Evolutionary conservation across 2,113 vertebrate species (phyloP), one percentile per base, ranked within the genome.

Genomic region (Periophthalmus modestus): DNA sequence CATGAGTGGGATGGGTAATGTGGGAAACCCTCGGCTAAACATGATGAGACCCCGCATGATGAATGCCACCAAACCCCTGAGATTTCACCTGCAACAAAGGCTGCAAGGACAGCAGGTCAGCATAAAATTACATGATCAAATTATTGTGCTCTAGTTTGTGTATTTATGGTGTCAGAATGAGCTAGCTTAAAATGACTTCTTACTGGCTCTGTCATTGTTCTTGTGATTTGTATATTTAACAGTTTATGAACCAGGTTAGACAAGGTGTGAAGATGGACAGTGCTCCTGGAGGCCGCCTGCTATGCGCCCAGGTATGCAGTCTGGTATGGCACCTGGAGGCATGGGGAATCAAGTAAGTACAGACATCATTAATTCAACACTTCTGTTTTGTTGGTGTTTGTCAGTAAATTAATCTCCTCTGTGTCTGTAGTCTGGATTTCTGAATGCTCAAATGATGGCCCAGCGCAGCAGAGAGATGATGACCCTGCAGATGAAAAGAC

Each of bases 101-200:
- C 93, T 99, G 15, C 98, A 99, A 86, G 96, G 96, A 68, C 97
- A 96, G 82, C 98, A 99, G 97, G 98, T 98, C 89, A 92, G 15
- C 24, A 24, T 16, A n/a, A 48, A 46, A 0, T 33, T 46, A 23
- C n/a, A 48, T 24, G n/a, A 12, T 23, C 63, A n/a, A 3, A 47
- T 48, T 12, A 67, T n/a, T 47, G 10, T 15, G n/a, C 7, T n/a
- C 1, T 65, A 65, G 34, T 39, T 1, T 34, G 16, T 33, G 11
- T 62, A 62, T 62, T n/a, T 65, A 43, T 36, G 15, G 15, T 19
- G 13, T 16, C 11, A 2, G 33, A 19, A 19, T 63, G 16, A 63
- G 18, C 15, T 7, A 19, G 33, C 33, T 10, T 34, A 63, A 62
- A 19, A 18, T 63, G 11, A 36, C 36, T 57, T 21, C n/a, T 57